phyloP scores from a whole-genome alignment of 2,797 vertebrate species.

The Clarias pachynema region DNA sequence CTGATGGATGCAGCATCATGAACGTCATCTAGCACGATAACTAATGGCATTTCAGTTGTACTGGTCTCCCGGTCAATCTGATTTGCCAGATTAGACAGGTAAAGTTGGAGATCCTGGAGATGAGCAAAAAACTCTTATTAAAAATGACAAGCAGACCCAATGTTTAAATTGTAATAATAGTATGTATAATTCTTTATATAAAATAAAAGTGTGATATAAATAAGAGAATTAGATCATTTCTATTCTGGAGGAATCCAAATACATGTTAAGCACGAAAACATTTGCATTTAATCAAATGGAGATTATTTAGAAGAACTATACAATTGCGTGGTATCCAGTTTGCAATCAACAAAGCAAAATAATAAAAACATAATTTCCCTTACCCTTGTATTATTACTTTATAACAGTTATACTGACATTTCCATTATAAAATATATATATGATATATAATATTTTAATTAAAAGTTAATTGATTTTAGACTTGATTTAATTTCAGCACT shows the following conservation, averaged over 20 bases:
- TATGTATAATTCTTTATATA: background rate
- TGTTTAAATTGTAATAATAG: background rate
- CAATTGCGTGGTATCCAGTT: background rate
- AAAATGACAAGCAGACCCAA: background rate
- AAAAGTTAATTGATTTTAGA: background rate
- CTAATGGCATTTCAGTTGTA: conserved; percentile 85
- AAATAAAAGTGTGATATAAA: background rate
- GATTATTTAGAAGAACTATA: background rate
- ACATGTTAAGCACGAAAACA: background rate
- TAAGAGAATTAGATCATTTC: background rate
- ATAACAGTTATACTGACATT: background rate
- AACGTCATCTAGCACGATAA: conserved; percentile 93
- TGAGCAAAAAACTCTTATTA: background rate
- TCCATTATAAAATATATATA: too few relatives aligned
- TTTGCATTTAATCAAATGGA: background rate
- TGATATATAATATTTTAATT: too few relatives aligned
- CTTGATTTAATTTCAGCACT: background rate
- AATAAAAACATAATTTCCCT: background rate
- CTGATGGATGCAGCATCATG: conserved; percentile 89
- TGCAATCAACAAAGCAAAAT: background rate
- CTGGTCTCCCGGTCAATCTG: conserved; percentile 92
- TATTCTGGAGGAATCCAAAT: background rate
- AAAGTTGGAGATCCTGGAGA: conserved; percentile 91
- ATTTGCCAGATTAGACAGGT: conserved; percentile 95
- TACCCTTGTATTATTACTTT: background rate